A percentile compares a stretch with the other conserved stretches of the same genome.
These are phyloP conservation scores for Tilapia sparmanii DNA, from an alignment of 2,113 vertebrate species.

Conservation along the genomic window DNA sequence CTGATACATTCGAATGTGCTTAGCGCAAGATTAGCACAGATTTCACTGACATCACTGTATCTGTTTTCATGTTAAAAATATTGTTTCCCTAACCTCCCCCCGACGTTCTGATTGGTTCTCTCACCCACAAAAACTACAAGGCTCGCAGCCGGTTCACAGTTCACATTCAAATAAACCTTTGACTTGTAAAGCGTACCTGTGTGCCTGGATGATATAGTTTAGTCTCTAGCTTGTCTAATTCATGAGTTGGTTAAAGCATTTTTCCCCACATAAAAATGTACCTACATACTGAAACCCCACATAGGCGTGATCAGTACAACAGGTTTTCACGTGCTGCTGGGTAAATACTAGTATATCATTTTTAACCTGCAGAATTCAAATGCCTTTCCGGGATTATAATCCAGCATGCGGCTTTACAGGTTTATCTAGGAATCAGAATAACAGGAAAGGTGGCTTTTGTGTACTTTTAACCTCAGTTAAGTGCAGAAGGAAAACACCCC, in stretches of 20 bases:
- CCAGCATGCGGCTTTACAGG: background rate
- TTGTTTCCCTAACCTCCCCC: background rate
- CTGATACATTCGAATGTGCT: accelerated
- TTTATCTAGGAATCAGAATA: background rate
- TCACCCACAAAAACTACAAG: background rate
- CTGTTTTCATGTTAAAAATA: background rate
- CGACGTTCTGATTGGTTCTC: background rate
- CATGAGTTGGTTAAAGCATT: background rate
- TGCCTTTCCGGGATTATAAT: background rate
- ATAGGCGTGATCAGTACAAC: background rate
- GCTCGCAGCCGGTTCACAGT: background rate
- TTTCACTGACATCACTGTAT: accelerated
- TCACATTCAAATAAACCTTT: background rate
- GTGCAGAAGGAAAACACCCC: background rate
- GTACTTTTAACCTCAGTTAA: background rate
- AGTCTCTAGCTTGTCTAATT: background rate
- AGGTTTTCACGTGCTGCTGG: background rate
- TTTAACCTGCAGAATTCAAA: background rate
- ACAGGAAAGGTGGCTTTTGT: background rate
- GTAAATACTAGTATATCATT: background rate
- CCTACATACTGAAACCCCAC: background rate
- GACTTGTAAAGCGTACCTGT: background rate
- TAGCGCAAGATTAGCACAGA: background rate
- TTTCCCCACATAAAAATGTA: background rate
- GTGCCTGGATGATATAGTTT: background rate